Percentiles rank a stretch among this genome's conserved stretches.
phyloP scores from a whole-genome alignment of 2,888 invertebrate genomes.

The Suillia variegata region DNA sequence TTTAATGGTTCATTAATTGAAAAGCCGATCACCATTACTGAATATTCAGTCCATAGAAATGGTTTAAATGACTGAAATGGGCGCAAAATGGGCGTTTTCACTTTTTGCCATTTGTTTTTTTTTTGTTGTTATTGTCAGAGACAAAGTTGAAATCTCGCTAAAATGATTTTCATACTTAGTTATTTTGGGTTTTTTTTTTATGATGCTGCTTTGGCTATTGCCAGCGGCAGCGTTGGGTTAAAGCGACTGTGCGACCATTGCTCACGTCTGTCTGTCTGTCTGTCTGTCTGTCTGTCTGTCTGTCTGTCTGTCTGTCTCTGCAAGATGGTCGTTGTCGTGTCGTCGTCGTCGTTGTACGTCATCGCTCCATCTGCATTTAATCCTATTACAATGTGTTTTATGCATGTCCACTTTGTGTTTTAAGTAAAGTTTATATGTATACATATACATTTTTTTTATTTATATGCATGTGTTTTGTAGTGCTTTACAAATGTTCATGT shows the following conservation, averaged over 20 bases:
- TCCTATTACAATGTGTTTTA: constrained; percentile 24
- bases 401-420: constrained; percentile 5
- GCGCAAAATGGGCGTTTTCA: background rate
- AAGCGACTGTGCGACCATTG: background rate
- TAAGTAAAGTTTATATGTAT: background rate
- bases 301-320: constrained; percentile 1
- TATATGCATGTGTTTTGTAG: constrained; percentile 21
- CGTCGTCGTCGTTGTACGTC: too few relatives aligned
- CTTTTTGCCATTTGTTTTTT: too few relatives aligned
- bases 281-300: background rate
- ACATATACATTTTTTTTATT: background rate
- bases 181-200: too few relatives aligned
- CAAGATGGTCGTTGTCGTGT: constrained; percentile 16
- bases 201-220: background rate
- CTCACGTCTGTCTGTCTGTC: background rate
- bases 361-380: constrained; percentile 27
- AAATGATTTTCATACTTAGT: constrained; percentile 10
- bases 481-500: constrained; percentile 47
- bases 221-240: background rate
- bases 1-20: too few relatives aligned
- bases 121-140: background rate
- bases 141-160: constrained; percentile 7
- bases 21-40: too few relatives aligned
- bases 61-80: too few relatives aligned
- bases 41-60: too few relatives aligned